Percentiles rank a stretch among this genome's conserved stretches.
These are phyloP conservation scores for Calcarius ornatus DNA, from an alignment of 2,113 vertebrate genomes.

Conservation along the genomic window DNA sequence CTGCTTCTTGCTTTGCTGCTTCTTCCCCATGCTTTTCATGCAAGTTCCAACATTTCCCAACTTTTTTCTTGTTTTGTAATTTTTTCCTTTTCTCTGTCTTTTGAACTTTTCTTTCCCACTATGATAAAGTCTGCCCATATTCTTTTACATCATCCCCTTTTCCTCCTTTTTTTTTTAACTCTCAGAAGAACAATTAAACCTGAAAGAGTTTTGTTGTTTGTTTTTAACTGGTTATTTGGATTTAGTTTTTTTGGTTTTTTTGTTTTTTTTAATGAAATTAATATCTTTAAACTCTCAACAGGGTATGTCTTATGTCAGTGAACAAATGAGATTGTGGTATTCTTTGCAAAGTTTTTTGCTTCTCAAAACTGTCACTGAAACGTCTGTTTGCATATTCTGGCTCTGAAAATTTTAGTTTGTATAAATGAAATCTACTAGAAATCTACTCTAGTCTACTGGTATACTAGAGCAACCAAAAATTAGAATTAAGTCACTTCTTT, in stretches of 20 bases:
- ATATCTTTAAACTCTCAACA: neutral
- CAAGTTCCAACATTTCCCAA: neutral
- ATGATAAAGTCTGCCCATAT: neutral
- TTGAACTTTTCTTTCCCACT: neutral
- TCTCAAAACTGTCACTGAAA: neutral
- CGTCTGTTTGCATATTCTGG: neutral
- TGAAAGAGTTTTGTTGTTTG: neutral
- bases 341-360: neutral
- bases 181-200: neutral
- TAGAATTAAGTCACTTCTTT: neutral
- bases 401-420: neutral
- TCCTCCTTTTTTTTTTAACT: fast-evolving
- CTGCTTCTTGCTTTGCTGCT: neutral
- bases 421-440: neutral
- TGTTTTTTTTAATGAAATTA: neutral
- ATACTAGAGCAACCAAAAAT: neutral
- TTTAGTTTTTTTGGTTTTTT: too few relatives aligned
- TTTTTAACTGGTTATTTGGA: neutral
- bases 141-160: neutral
- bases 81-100: fast-evolving
- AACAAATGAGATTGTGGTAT: neutral
- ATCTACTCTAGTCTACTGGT: too few relatives aligned
- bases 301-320: neutral
- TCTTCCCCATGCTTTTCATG: neutral
- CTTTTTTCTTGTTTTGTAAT: neutral